A percentile compares a stretch with the other conserved stretches of the same genome.
phyloP scores from a whole-genome alignment of 2,797 vertebrate genomes.

The Monodelphis domestica region DNA sequence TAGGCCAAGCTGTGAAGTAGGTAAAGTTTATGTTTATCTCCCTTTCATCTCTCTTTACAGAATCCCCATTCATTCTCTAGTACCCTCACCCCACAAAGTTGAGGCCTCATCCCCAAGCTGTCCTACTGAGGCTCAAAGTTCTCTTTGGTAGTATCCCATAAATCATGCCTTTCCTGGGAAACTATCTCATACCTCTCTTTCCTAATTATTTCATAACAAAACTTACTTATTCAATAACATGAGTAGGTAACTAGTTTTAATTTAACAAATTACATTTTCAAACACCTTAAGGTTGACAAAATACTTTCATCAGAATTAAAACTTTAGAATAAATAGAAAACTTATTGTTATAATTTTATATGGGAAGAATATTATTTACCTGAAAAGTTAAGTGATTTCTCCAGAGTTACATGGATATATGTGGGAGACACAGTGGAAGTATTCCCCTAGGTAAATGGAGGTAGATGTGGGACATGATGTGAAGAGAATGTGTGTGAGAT shows the following conservation, averaged over 20 bases:
- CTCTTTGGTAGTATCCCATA: background rate
- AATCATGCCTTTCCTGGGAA: background rate
- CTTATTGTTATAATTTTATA: background rate
- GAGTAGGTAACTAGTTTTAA: background rate
- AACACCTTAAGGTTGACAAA: background rate
- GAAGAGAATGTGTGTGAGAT: background rate
- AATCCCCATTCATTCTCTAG: background rate
- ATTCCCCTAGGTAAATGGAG: background rate
- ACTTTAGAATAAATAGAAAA: background rate
- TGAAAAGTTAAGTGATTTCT: background rate
- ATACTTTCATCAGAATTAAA: background rate
- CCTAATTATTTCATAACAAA: background rate
- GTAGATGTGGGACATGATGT: background rate
- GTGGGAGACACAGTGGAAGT: background rate
- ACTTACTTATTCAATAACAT: background rate
- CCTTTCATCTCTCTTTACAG: background rate
- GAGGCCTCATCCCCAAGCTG: background rate
- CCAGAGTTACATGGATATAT: background rate
- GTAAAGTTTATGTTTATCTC: background rate
- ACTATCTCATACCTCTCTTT: background rate
- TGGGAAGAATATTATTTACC: background rate
- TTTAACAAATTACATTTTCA: background rate
- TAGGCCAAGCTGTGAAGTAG: slow-evolving; percentile 22
- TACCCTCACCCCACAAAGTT: background rate
- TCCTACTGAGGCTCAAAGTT: background rate